Evolutionary conservation across 2,113 vertebrate species (phyloP).

Genomic region (Epinephelus fuscoguttatus): DNA sequence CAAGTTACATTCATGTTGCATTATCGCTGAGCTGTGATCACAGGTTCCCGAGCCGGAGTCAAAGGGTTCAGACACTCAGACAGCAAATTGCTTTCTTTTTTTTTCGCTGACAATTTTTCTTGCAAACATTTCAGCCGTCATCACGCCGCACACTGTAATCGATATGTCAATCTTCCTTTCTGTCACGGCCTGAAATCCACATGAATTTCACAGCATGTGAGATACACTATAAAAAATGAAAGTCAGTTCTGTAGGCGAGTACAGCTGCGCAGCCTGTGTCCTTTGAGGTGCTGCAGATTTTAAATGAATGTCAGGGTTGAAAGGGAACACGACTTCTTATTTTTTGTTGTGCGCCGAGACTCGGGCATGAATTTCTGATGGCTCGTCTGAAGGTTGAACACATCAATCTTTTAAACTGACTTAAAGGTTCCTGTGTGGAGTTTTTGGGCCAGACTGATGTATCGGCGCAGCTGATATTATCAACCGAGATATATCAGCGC

Average conservation of each 20-base stretch:
- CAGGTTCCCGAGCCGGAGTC: background rate
- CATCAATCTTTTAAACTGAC: background rate
- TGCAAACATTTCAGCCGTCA: background rate
- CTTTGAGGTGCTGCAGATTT: background rate
- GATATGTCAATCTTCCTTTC: background rate
- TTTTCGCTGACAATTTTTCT: background rate
- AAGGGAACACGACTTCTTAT: background rate
- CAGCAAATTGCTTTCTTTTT: background rate
- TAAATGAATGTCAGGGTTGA: background rate
- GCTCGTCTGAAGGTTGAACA: conserved; percentile 8
- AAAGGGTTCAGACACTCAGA: background rate
- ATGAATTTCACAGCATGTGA: background rate
- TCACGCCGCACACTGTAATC: background rate
- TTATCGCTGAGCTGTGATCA: background rate
- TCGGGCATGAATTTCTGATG: background rate
- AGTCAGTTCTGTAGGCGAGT: background rate
- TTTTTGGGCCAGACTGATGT: background rate
- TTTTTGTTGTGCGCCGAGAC: background rate
- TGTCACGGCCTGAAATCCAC: background rate
- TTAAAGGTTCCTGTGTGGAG: background rate
- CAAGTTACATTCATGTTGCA: background rate
- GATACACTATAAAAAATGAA: background rate
- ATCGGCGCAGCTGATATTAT: background rate
- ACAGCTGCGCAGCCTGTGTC: background rate
- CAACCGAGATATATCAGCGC: background rate